Conservation (phyloP, 2,113 vertebrate species). For the Indri indri region DNA sequence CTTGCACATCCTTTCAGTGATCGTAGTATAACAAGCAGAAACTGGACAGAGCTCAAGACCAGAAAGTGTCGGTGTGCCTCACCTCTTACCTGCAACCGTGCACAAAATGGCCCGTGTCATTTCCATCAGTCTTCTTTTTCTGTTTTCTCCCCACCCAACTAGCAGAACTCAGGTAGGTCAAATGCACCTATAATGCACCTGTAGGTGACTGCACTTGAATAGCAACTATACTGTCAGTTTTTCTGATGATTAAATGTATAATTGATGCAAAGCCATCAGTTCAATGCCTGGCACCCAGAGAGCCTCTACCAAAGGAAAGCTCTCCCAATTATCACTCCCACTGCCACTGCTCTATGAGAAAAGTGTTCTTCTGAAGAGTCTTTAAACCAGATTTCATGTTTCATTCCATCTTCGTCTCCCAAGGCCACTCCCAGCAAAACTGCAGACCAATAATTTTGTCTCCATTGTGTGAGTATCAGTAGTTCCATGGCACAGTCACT, state of each 20-base stretch:
- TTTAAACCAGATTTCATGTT: not conserved
- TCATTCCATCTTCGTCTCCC: not conserved
- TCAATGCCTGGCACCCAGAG: too few species aligned
- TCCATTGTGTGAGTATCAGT: not conserved
- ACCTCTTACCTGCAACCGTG: too few species aligned
- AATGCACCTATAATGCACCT: not conserved
- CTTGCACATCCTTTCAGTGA: not conserved
- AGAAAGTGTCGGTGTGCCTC: too few species aligned
- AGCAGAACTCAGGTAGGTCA: not conserved
- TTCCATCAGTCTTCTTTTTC: too few species aligned
- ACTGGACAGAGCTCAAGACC: not conserved
- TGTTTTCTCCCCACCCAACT: not conserved
- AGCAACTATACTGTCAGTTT: not conserved
- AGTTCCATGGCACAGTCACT: not conserved
- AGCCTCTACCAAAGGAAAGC: not conserved
- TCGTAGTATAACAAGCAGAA: not conserved
- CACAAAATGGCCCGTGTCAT: accelerated
- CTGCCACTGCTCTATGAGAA: not conserved
- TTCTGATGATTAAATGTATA: not conserved
- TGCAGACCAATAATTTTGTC: not conserved
- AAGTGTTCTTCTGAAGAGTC: not conserved
- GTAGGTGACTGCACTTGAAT: not conserved
- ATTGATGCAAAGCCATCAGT: not conserved
- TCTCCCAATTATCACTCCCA: not conserved
- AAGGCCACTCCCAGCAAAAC: not conserved